Evolutionary conservation across 2,113 vertebrate species (phyloP), one percentile per base, ranked within the genome.

Genomic region (Nycticorax nycticorax): DNA sequence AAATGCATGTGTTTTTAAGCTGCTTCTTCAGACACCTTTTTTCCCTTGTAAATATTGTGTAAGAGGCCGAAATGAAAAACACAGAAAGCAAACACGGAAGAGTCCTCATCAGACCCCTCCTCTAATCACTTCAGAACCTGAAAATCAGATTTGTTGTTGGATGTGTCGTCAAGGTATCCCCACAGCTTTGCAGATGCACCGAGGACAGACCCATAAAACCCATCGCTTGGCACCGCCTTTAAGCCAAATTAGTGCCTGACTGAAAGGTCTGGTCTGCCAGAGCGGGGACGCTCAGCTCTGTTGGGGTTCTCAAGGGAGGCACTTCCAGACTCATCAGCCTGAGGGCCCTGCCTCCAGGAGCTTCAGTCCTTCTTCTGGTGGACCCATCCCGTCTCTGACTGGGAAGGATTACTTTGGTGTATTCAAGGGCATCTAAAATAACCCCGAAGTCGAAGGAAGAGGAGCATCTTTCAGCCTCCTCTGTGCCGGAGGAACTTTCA

Each of bases 21-120:
- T 84, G 86, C 94, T 82, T 39, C 86, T 73, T 89, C 91, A 96
- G 86, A 93, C n/a, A 76, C 66, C 45, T 93, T 87, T 90, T 55
- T 76, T 57, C 77, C 63, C 56, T 43, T 53, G 92, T 92, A 92
- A 92, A 89, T 89, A 82, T 56, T 56, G 77, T 85, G 77, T 53
- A 41, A 89, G 84, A 73, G 80, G 53, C 77, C 0, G 6, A 78
- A 91, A 63, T 37, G 69, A 59, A 57, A 85, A 93, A 28, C 67
- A 56, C 28, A 53, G 76, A 50, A 78, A 90, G 50, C 52, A 62
- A 74, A 77, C 50, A 23, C 0, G 5, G 41, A 32, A 27, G 32
- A 82, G 85, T 53, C 78, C 50, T 94, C 35, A 1, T 39, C 1
- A 4, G 63, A 47, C 48, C 56, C 48, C 32, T 85, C 45, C 73